Conservation (phyloP, 2,888 invertebrate genomes). For the Caenorhabditis sp. region DNA sequence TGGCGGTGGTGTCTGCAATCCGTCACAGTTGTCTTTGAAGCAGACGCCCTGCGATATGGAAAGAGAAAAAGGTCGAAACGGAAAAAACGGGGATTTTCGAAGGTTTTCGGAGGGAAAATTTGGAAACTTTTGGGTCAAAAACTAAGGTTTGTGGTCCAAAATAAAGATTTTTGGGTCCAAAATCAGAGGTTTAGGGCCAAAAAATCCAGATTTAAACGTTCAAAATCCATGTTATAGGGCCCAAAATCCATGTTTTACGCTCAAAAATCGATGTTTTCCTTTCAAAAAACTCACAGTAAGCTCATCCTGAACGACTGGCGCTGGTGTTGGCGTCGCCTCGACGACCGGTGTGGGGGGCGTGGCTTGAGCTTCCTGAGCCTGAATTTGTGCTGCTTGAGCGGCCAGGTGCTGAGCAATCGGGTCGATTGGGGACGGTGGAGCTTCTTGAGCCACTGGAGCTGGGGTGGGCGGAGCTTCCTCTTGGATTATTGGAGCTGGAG, state of each 20-base stretch:
- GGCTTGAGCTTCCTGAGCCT: conserved; percentile 13
- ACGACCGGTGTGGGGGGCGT: conserved; percentile 1
- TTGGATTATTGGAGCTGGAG: background rate
- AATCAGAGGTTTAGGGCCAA: too few species aligned
- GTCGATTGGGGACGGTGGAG: conserved; percentile 17
- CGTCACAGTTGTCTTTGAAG: conserved; percentile 66
- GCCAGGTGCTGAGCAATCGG: conserved; percentile 36
- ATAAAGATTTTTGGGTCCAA: background rate
- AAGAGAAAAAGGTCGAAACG: too few species aligned
- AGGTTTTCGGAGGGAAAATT: too few species aligned
- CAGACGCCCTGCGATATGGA: conserved; percentile 62
- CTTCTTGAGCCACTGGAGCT: background rate
- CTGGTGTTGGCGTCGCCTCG: background rate
- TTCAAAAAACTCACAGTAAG: conserved; percentile 7
- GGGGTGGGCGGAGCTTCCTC: conserved; percentile 19
- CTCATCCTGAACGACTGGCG: conserved; percentile 13
- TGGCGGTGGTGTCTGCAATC: conserved; percentile 60
- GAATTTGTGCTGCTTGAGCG: conserved; percentile 9
- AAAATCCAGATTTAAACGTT: too few species aligned
- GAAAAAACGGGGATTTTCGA: too few species aligned
- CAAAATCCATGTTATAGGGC: background rate
- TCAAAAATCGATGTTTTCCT: too few species aligned
- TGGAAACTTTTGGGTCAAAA: background rate
- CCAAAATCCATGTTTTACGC: background rate
- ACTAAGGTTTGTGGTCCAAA: background rate